Evolutionary conservation across 2,113 vertebrate genomes (phyloP).

Genomic region (Forbesichthys agassizii): DNA sequence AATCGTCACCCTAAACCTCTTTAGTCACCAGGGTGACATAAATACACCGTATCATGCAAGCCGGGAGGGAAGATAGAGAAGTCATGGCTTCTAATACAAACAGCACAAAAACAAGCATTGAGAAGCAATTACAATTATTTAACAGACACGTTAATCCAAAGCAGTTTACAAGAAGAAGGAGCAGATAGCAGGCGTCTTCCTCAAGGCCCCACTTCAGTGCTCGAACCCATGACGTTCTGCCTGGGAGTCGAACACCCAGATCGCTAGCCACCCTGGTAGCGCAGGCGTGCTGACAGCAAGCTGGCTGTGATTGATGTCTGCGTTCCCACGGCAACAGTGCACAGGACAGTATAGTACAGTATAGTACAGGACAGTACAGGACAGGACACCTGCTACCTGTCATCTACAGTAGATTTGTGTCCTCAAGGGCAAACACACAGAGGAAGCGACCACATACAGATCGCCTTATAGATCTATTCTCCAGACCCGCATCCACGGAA

Average conservation of each 20-base stretch:
- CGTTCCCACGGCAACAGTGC: constrained; percentile 38
- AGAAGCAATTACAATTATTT: no score
- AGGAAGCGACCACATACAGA: constrained; percentile 14
- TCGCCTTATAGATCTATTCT: constrained; percentile 61
- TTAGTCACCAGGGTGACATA: background rate
- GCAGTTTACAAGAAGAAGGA: no score
- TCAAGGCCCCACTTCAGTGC: no score
- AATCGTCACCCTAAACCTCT: constrained; percentile 39
- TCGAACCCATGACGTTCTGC: background rate
- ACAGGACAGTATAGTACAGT: constrained; percentile 15
- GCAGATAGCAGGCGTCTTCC: no score
- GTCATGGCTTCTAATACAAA: no score
- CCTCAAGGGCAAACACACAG: constrained; percentile 34
- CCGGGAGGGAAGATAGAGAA: no score
- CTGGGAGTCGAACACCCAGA: background rate
- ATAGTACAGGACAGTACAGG: constrained; percentile 19
- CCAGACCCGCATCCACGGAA: constrained; percentile 54
- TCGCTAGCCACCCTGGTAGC: background rate
- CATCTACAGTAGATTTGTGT: constrained; percentile 54
- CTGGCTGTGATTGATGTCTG: constrained; percentile 24
- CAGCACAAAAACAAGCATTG: no score
- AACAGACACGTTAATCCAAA: no score
- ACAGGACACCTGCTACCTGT: constrained; percentile 31
- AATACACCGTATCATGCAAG: no score
- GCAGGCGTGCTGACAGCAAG: constrained; percentile 8